Evolutionary conservation across 2,888 invertebrate species (phyloP).

Genomic region (Parelbella ahira): DNA sequence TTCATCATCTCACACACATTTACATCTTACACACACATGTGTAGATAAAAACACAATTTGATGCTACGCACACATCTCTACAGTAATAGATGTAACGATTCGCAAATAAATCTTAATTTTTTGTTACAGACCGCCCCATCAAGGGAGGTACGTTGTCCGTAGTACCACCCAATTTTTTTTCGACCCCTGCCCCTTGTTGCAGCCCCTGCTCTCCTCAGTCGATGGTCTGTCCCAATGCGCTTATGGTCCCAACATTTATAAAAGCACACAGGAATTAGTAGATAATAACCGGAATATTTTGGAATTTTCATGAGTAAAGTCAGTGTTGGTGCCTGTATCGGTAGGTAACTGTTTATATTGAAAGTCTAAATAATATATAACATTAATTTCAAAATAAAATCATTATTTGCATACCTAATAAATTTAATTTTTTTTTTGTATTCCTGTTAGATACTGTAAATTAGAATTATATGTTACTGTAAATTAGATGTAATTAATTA

Average conservation of each 20-base stretch:
- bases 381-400: too few relatives aligned
- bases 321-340: not conserved
- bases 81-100: constrained; percentile 28
- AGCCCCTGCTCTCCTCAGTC: constrained; percentile 6
- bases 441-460: too few relatives aligned
- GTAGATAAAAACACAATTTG: not conserved
- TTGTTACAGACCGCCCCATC: constrained; percentile 56
- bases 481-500: too few relatives aligned
- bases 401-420: too few relatives aligned
- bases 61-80: not conserved
- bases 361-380: too few relatives aligned
- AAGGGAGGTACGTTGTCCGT: constrained; percentile 34
- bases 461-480: too few relatives aligned
- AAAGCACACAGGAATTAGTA: not conserved
- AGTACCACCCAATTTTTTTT: constrained; percentile 63
- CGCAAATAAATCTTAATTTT: constrained; percentile 72
- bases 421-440: too few relatives aligned
- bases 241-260: not conserved
- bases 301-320: not conserved
- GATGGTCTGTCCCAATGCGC: constrained; percentile 3
- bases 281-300: not conserved
- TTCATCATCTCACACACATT: not conserved
- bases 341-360: too few relatives aligned
- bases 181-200: constrained; percentile 50
- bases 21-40: not conserved